Evolutionary conservation across 2,797 vertebrate genomes (phyloP), one percentile per base, ranked within the genome.

Genomic region (Fringilla coelebs): DNA sequence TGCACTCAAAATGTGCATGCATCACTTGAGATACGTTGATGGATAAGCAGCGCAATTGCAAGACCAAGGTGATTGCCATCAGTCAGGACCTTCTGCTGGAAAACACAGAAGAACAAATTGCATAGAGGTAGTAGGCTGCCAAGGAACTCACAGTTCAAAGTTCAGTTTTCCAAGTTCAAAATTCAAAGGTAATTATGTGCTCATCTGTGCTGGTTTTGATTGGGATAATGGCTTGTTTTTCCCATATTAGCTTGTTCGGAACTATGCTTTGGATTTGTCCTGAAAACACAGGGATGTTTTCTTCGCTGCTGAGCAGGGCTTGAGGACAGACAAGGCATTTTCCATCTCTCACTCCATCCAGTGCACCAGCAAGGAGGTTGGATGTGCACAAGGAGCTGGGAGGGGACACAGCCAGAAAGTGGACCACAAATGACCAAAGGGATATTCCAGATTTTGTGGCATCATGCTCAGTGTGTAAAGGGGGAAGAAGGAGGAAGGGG

Each of bases 11-110:
- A 26, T 0, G 0, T 26, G 4, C 8, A 31, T 22, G 18, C 6
- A 1, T 63, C 6, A 2, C 17, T 61, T 66, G 7, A 20, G 21
- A n/a, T 21, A 52, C 14, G 17, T 20, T 0, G 0, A 5, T 31
- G n/a, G 6, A 34, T 46, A 49, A 54, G 40, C 18, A 70, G n/a
- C 1, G 0, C 1, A 8, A 16, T 29, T 38, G 24, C 28, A 85
- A 58, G 51, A 26, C 29, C 11, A 54, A 54, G 11, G 18, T 38
- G 5, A n/a, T 21, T 11, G 7, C 40, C 17, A 11, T 65, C 21
- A 72, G 18, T 26, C 32, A 65, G 38, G 46, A 55, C 6, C 8
- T 36, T 29, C 52, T 74, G n/a, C 45, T n/a, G 26, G 48, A 71
- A 73, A 43, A 13, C 20, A 34, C 2, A 3, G 7, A 49, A 78